phyloP scores from a whole-genome alignment of 2,113 vertebrate species.

The Chlamydotis undulata region DNA sequence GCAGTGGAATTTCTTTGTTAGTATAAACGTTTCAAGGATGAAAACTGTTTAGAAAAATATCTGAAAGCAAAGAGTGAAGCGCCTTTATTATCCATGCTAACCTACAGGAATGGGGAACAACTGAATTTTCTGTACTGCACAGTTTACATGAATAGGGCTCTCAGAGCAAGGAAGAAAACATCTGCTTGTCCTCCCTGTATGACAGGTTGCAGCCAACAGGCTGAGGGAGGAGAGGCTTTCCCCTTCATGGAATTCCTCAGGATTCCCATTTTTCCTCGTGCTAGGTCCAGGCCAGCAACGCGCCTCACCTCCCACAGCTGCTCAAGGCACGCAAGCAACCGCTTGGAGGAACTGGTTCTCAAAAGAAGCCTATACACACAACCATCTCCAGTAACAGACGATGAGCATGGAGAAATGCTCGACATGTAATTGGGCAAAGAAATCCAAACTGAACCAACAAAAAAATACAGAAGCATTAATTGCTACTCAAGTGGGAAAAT shows the following conservation, averaged over 20 bases:
- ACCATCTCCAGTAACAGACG: neutral
- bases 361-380: neutral
- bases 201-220: neutral
- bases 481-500: neutral
- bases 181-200: neutral
- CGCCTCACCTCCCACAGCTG: neutral
- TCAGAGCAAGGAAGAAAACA: neutral
- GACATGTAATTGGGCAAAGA: neutral
- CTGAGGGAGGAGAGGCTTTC: neutral
- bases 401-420: neutral
- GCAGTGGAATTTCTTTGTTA: conserved; percentile 53
- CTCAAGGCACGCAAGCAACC: neutral
- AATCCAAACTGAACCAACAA: neutral
- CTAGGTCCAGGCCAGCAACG: neutral
- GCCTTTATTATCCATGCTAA: neutral
- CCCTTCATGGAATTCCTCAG: neutral
- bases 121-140: neutral
- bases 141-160: neutral
- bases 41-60: conserved; percentile 50
- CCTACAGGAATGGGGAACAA: neutral
- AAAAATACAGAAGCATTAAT: neutral
- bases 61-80: neutral
- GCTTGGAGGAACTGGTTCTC: neutral
- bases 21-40: conserved; percentile 17
- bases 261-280: neutral